Evolutionary conservation across 2,888 invertebrate species (phyloP), one percentile per base, ranked within the genome.

Genomic region (Hypolimnas misippus): DNA sequence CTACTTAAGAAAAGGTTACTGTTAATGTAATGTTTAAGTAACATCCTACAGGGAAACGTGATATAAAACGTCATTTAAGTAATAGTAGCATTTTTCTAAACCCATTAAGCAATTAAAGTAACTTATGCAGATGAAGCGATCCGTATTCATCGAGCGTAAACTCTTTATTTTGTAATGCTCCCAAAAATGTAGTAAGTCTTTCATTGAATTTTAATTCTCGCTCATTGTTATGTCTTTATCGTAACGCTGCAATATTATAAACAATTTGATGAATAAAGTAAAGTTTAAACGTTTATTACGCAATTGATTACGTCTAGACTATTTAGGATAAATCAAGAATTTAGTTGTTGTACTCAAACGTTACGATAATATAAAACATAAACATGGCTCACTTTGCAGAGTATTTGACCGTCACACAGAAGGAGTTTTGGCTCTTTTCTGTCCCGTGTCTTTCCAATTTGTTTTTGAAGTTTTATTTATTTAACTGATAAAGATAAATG

Each of bases 111-210:
- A 56, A 58, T 66, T 60, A 56, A 42, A 60, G 57, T 60, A 55
- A 57, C 60, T 60, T 63, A 60, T 63, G 60, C 44, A 57, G 53
- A 63, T 60, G 40, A 51, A 25, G 50, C 17, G 50, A 44, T 62
- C 33, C 58, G 61, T 65, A 67, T 62, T 65, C 67, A 69, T 49
- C 31, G 50, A 44, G 62, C 69, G 67, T 67, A 57, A 62, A 67
- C 56, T 29, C 38, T 49, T 38, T 62, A 55, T 67, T 65, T 62
- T 62, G 62, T 63, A 66, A 66, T 16, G 44, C 46, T 49, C 17
- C 53, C 33, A 55, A 62, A 63, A 56, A 54, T 64, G 33, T 46
- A n/a, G 25, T 25, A 49, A 56, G 33, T 35, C 49, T 63, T 55
- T 60, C 55, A n/a, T 60, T 60, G 50, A 66, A 60, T 60, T 63